These are phyloP conservation scores for Myotis pilosus DNA, from an alignment of 2,797 vertebrate species.

Conservation along the genomic window DNA sequence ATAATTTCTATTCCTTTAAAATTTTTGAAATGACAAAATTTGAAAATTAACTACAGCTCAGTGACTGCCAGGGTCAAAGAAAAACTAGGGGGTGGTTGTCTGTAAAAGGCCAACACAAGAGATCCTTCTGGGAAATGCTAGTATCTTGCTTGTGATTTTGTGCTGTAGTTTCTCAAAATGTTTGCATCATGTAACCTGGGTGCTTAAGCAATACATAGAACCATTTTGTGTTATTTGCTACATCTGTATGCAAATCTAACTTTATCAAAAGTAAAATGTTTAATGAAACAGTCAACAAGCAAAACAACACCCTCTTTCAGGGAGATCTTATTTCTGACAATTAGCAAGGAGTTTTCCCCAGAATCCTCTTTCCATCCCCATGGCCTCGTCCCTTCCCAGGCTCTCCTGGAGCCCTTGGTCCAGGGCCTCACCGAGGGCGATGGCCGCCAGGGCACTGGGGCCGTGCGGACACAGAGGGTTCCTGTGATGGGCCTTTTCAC, in stretches of 20 bases:
- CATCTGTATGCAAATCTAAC: not conserved
- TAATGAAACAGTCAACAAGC: not conserved
- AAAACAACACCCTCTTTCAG: not conserved
- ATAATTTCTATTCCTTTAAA: not conserved
- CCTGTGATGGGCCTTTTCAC: not conserved
- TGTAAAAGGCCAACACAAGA: not conserved
- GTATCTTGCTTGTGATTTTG: not conserved
- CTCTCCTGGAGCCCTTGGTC: not conserved
- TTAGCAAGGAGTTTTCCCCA: not conserved
- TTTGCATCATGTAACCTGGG: not conserved
- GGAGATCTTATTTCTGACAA: not conserved
- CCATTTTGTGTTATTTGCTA: not conserved
- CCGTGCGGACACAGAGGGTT: not conserved
- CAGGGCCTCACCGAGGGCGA: accelerated
- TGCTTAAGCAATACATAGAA: not conserved
- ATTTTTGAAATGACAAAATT: not conserved
- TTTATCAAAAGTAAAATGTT: not conserved
- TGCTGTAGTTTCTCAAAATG: not conserved
- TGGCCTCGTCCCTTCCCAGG: not conserved
- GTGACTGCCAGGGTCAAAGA: not conserved
- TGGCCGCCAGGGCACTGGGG: accelerated
- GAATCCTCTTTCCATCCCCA: not conserved
- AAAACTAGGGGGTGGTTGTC: not conserved
- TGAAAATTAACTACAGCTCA: not conserved
- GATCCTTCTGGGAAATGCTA: not conserved